A percentile compares a stretch with the other conserved stretches of the same genome.
Conservation (phyloP, 2,797 vertebrate species). For the Xenops minutus region DNA sequence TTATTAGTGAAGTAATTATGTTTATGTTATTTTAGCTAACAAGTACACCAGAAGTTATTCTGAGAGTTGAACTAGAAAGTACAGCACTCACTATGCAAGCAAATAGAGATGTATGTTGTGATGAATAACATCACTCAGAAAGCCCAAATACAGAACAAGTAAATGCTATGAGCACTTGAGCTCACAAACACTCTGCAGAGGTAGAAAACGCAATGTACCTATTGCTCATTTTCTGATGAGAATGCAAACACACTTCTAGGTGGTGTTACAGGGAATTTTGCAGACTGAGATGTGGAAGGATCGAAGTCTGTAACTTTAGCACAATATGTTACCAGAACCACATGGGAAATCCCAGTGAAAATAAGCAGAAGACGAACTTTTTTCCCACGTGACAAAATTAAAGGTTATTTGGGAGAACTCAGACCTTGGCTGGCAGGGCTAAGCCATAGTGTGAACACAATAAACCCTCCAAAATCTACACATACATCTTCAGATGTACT, state of each 20-base stretch:
- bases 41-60: background rate
- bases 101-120: background rate
- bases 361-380: background rate
- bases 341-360: background rate
- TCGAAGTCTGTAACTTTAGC: background rate
- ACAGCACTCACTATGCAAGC: background rate
- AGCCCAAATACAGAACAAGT: background rate
- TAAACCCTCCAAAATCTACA: background rate
- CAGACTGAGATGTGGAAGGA: background rate
- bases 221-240: fast-evolving
- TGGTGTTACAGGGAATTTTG: background rate
- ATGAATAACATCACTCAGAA: background rate
- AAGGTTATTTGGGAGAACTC: background rate
- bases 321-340: background rate
- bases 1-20: background rate
- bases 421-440: background rate
- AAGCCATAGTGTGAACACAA: background rate
- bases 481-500: background rate
- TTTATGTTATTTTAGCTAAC: background rate
- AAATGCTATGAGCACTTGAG: background rate
- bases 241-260: background rate
- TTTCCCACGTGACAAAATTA: background rate
- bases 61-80: background rate
- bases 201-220: fast-evolving
- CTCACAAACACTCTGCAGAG: background rate